A percentile compares a stretch with the other conserved stretches of the same genome.
Conservation (phyloP, 2,888 invertebrate species). For the Xylocampa areola region DNA sequence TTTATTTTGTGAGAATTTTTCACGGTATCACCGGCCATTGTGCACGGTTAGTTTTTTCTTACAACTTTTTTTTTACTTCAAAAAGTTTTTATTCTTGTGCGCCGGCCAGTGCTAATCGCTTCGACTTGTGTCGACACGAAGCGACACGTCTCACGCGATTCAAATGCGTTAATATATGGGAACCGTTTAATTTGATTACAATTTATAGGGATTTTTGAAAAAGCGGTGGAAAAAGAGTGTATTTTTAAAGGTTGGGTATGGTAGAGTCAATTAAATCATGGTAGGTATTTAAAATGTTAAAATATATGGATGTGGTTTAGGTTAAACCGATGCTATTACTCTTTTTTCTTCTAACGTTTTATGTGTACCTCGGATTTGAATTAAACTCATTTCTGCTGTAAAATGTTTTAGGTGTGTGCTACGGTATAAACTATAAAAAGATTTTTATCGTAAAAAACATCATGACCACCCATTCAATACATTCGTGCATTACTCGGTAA, state of each 20-base stretch:
- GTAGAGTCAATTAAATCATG: too few relatives aligned
- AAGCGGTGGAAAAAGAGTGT: conserved; percentile 5
- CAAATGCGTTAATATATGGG: conserved; percentile 36
- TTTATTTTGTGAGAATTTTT: conserved; percentile 80
- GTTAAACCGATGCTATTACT: too few relatives aligned
- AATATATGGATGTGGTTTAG: too few relatives aligned
- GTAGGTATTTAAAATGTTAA: too few relatives aligned
- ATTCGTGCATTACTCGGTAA: conserved; percentile 21
- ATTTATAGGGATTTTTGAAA: conserved; percentile 30
- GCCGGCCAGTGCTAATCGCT: conserved; percentile 71
- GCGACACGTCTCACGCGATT: conserved; percentile 74
- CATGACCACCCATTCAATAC: conserved; percentile 14
- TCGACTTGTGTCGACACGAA: conserved; percentile 81
- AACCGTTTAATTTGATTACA: conserved; percentile 59
- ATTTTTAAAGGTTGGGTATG: too few relatives aligned
- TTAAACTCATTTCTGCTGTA: too few relatives aligned
- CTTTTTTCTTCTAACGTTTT: too few relatives aligned
- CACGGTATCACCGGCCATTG: conserved; percentile 78
- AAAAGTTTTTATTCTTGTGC: conserved; percentile 66
- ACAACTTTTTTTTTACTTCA: conserved; percentile 42
- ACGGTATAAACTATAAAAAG: too few relatives aligned
- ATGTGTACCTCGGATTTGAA: too few relatives aligned
- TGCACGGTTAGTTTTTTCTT: conserved; percentile 63
- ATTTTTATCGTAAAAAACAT: too few relatives aligned
- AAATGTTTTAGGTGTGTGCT: too few relatives aligned